A percentile compares a stretch with the other conserved stretches of the same genome.
These are phyloP conservation scores for Salticus scenicus DNA, from an alignment of 2,888 invertebrate species.

Conservation along the genomic window DNA sequence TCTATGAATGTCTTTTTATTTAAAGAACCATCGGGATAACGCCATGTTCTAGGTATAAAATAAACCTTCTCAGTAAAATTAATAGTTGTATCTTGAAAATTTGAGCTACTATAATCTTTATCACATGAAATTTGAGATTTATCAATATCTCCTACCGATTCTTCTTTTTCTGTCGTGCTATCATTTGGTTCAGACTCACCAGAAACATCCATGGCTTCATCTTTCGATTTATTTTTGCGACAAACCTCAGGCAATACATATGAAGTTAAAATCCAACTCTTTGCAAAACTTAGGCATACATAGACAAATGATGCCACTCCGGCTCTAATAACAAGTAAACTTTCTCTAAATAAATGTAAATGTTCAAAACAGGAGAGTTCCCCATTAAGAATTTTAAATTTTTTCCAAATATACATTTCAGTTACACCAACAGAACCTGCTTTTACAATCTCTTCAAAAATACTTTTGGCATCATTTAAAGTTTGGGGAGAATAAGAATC, in stretches of 20 bases:
- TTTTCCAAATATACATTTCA: conserved; percentile 32
- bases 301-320: conserved; percentile 36
- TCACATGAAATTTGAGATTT: too few species aligned
- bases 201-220: too few species aligned
- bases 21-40: conserved; percentile 83
- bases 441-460: conserved; percentile 26
- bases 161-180: background rate
- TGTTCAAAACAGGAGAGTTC: conserved; percentile 38
- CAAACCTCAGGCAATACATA: background rate
- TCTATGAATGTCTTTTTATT: conserved; percentile 83
- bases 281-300: conserved; percentile 28
- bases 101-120: background rate
- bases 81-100: background rate
- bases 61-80: conserved; percentile 15
- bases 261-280: conserved; percentile 31
- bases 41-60: conserved; percentile 81
- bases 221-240: background rate
- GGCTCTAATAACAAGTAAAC: conserved; percentile 24
- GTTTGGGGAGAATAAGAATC: conserved; percentile 29
- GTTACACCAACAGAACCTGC: conserved; percentile 8
- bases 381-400: conserved; percentile 19
- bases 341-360: conserved; percentile 17
- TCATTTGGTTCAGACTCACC: background rate
- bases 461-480: conserved; percentile 29
- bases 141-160: too few species aligned